Evolutionary conservation across 1,140 invertebrate genomes (phyloP).

Genomic region (Apis mellifera): DNA sequence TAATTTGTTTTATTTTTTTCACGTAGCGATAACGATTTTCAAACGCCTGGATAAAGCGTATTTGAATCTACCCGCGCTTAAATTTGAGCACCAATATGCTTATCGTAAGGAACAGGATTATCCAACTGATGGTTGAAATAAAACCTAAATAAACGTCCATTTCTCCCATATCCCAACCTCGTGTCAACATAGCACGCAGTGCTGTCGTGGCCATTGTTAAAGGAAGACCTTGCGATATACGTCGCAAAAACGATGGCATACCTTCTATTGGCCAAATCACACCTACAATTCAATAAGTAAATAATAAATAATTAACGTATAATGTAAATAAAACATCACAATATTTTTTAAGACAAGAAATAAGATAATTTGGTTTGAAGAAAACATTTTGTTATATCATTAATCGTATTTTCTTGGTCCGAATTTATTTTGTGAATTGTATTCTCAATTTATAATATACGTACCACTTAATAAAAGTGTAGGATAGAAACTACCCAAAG

Average conservation of each 20-base stretch:
- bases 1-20: background rate
- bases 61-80: slow-evolving; percentile 85
- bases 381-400: slow-evolving; percentile 2
- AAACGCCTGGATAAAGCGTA: background rate
- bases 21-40: background rate
- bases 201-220: slow-evolving; percentile 95
- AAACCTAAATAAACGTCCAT: slow-evolving; percentile 94
- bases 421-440: background rate
- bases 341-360: background rate
- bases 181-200: slow-evolving; percentile 92
- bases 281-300: slow-evolving; percentile 77
- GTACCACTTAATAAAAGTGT: slow-evolving; percentile 91
- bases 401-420: background rate
- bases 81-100: slow-evolving; percentile 90
- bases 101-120: slow-evolving; percentile 90
- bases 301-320: too few relatives aligned
- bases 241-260: slow-evolving; percentile 92
- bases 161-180: slow-evolving; percentile 93
- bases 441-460: slow-evolving; percentile 55
- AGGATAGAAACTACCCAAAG: slow-evolving; percentile 96
- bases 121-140: slow-evolving; percentile 93
- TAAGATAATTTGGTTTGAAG: background rate
- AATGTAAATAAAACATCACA: background rate
- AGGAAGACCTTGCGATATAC: slow-evolving; percentile 92
- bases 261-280: slow-evolving; percentile 95